phyloP scores from a whole-genome alignment of 2,888 invertebrate genomes.

The Stenchaetothrips biformis region DNA sequence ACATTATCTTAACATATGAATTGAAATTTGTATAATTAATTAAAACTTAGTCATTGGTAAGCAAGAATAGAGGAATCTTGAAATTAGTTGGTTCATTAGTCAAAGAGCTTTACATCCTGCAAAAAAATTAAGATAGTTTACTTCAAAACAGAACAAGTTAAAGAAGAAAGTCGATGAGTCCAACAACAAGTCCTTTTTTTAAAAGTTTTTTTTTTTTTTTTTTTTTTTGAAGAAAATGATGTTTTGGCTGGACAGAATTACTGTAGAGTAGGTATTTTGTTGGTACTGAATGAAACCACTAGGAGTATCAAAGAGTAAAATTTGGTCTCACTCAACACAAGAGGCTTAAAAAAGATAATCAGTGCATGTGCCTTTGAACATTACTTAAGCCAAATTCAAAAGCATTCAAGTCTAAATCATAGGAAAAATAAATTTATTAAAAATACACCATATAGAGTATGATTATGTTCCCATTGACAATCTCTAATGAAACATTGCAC shows the following conservation, averaged over 20 bases:
- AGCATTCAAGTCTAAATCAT: not conserved
- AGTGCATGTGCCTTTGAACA: not conserved
- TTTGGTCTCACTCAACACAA: not conserved
- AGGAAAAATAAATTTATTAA: constrained; percentile 10
- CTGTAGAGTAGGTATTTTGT: not conserved
- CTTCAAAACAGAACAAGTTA: not conserved
- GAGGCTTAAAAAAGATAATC: not conserved
- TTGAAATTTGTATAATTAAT: not conserved
- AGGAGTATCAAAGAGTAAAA: not conserved
- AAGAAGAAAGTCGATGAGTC: too few relatives aligned
- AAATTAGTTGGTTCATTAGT: not conserved
- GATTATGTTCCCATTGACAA: not conserved
- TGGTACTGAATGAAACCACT: not conserved
- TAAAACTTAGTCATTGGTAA: not conserved
- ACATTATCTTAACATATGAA: not conserved
- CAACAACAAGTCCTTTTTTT: not conserved
- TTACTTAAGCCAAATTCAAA: not conserved
- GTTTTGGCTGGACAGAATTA: not conserved
- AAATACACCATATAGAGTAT: not conserved
- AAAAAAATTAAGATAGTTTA: not conserved
- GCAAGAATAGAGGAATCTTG: too few relatives aligned
- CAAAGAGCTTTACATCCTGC: not conserved
- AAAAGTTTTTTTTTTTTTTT: not conserved
- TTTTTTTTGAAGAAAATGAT: not conserved
- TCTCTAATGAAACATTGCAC: not conserved